Evolutionary conservation across 2,888 invertebrate genomes (phyloP), one percentile per base, ranked within the genome.

Genomic region (Ophion ellenae): DNA sequence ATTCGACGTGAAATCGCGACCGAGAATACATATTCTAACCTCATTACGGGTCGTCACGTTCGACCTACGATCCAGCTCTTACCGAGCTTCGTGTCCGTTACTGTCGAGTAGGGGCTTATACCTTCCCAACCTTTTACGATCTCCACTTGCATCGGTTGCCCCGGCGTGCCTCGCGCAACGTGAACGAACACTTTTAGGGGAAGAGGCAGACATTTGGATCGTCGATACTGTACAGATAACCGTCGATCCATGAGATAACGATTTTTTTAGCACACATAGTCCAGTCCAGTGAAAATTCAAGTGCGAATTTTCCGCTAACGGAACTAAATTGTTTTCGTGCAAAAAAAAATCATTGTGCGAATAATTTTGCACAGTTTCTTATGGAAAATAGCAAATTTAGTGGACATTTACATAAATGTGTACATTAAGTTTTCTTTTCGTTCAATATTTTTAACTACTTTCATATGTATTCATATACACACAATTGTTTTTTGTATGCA

Each of bases 1-100:
- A 17, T 14, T 53, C 53, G 53, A 17, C 17, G 53, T 53, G 53
- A 53, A 59, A 57, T 47, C 45, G n/a, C n/a, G 40, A 24, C 32
- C 57, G 40, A 57, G 32, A 5, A 53, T 53, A 47, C 47, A 53
- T 53, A 57, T 63, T 80, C 28, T 47, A 84, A 69, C 81, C 69
- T 28, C 36, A 81, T 81, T 84, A 81, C 73, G 64, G 67, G 73
- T 69, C 36, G 61, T 78, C 66, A 67, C 73, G 66, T 47, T 73
- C 81, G 63, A 17, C 9, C 71, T 53, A 53, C 11, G n/a, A 11
- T 7, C 36, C 20, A 40, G 24, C 36, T 20, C 24, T 53, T 59
- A 67, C 81, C 40, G 66, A 24, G 47, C 47, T 71, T 63, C 76
- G 47, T 66, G 80, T 71, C 70, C 32, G 59, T 73, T 81, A 53